Conservation (phyloP, 2,797 vertebrate genomes). For the Oreortyx pictus region DNA sequence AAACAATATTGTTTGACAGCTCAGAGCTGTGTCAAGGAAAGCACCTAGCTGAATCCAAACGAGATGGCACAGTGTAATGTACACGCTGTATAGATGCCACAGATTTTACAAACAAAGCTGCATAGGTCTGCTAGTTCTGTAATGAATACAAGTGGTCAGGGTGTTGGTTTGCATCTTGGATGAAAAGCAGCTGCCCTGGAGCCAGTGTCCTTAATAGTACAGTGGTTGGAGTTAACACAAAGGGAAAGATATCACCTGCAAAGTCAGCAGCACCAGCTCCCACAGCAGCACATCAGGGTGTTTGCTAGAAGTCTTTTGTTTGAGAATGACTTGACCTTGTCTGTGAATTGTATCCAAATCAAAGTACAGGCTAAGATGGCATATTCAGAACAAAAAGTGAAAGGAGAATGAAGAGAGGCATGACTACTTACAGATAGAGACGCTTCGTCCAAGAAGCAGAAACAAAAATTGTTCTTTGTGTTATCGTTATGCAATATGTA, state of each 20-base stretch:
- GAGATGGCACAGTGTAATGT: neutral
- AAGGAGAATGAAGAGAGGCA: neutral
- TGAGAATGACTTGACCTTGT: conserved; percentile 1
- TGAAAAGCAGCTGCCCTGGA: conserved; percentile 12
- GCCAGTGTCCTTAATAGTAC: neutral
- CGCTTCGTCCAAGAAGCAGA: neutral
- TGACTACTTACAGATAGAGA: neutral
- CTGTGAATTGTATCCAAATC: neutral
- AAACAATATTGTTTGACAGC: neutral
- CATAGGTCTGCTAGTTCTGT: neutral
- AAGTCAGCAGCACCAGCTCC: conserved; percentile 24
- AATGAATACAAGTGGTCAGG: neutral
- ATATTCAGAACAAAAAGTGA: conserved; percentile 25
- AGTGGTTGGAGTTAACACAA: neutral
- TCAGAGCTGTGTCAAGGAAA: neutral
- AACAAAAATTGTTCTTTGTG: neutral
- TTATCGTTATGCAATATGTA: neutral
- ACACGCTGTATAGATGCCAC: neutral
- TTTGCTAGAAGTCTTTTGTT: neutral
- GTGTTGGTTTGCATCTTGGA: neutral
- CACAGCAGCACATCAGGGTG: neutral
- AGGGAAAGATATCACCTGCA: conserved; percentile 25
- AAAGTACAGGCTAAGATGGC: neutral
- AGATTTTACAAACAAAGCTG: neutral
- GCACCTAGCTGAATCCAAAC: neutral